phyloP scores from a whole-genome alignment of 2,797 vertebrate genomes.

The Syngnathus acus region DNA sequence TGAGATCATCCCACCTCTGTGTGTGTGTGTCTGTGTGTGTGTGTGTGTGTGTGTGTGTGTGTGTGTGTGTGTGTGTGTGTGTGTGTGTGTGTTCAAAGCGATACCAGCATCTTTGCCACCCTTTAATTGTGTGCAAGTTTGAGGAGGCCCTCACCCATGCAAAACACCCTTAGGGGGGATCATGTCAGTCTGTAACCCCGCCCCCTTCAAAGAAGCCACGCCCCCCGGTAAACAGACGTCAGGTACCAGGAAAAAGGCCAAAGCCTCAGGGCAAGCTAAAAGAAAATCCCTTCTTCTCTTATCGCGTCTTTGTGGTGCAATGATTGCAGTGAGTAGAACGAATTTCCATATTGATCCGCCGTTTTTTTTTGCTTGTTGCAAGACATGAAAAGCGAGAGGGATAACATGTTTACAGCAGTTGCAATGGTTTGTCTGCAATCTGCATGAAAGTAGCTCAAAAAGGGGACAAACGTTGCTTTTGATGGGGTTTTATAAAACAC shows the following conservation, averaged over 20 bases:
- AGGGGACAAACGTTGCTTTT: slow-evolving; percentile 13
- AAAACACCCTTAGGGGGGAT: slow-evolving; percentile 46
- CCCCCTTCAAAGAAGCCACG: slow-evolving; percentile 19
- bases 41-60: slow-evolving; percentile 11
- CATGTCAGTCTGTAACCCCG: slow-evolving; percentile 52
- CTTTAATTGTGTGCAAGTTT: slow-evolving; percentile 55
- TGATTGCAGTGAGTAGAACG: slow-evolving; percentile 17
- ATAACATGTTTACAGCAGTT: slow-evolving; percentile 37
- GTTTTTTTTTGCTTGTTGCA: slow-evolving; percentile 16
- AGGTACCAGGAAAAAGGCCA: slow-evolving; percentile 45
- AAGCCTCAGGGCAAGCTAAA: slow-evolving; percentile 52
- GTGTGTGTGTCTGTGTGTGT: not conserved
- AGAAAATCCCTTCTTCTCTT: slow-evolving; percentile 56
- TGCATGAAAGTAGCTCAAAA: slow-evolving; percentile 1
- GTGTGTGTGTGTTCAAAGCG: slow-evolving; percentile 37
- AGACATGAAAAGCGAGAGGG: slow-evolving; percentile 16
- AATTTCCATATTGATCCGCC: slow-evolving; percentile 60
- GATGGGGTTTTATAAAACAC: not conserved
- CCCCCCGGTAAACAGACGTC: slow-evolving; percentile 48
- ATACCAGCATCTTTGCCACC: slow-evolving; percentile 57
- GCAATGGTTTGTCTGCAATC: slow-evolving; percentile 18
- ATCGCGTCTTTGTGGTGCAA: slow-evolving; percentile 52
- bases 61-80: not conserved
- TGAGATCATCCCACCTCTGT: slow-evolving; percentile 36
- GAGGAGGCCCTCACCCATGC: slow-evolving; percentile 15